Conservation (phyloP, 2,888 invertebrate species). For the Boloria selene region DNA sequence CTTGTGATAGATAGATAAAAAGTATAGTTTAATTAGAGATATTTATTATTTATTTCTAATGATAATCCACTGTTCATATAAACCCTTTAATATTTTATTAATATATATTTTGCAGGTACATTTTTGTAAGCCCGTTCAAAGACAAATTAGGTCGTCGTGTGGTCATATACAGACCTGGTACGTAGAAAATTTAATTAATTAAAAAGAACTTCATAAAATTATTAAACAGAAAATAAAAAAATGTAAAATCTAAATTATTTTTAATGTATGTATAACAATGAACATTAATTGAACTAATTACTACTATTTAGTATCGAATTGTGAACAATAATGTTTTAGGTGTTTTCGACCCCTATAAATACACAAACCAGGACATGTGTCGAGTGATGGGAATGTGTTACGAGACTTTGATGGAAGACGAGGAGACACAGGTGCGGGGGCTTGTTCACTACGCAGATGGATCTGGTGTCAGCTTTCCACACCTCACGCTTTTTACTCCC, state of each 20-base stretch:
- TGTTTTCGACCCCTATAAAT: slow-evolving; percentile 89
- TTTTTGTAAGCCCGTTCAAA: slow-evolving; percentile 89
- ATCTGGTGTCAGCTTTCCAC: slow-evolving; percentile 87
- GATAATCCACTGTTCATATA: too few species aligned
- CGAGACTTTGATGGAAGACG: slow-evolving; percentile 91
- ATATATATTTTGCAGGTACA: slow-evolving; percentile 81
- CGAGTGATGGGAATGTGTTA: slow-evolving; percentile 89
- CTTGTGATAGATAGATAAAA: too few species aligned
- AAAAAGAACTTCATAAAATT: slow-evolving; percentile 14
- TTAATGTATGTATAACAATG: too few species aligned
- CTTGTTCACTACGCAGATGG: slow-evolving; percentile 91
- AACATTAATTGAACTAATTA: too few species aligned
- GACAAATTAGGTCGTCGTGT: slow-evolving; percentile 88
- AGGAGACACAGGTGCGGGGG: slow-evolving; percentile 90
- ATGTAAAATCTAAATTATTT: too few species aligned
- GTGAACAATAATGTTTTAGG: slow-evolving; percentile 66
- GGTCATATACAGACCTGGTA: slow-evolving; percentile 90
- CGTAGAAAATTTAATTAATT: slow-evolving; percentile 51
- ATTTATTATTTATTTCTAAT: too few species aligned
- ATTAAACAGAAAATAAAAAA: neutral
- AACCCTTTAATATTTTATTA: too few species aligned
- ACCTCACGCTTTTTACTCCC: slow-evolving; percentile 89
- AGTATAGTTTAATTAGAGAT: too few species aligned
- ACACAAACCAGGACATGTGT: slow-evolving; percentile 89
- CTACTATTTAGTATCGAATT: too few species aligned